Base-by-base conservation (phyloP, 2,888 invertebrate species). In the Xestia ashworthii region DNA sequence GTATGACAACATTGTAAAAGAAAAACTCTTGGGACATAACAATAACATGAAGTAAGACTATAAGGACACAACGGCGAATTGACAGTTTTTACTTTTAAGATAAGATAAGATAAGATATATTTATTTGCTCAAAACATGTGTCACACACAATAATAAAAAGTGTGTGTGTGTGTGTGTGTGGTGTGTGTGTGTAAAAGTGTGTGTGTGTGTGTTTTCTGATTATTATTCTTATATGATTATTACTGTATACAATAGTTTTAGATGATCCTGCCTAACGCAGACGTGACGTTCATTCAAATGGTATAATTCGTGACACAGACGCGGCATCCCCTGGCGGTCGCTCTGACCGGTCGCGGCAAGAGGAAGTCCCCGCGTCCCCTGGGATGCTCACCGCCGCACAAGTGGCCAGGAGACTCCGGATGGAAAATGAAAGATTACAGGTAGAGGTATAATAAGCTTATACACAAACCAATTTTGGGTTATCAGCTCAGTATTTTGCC, bases 351-450 rank as follows among this genome's bases (percentile, higher is more conserved):
- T 97, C 97, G 88, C 94, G 96, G 89, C 90, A 94, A 83, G 96
- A 96, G 76, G 96, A 96, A 81, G 93, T 95, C 58, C 95, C 97
- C 6, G 97, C 97, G 50, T 97, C 97, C 74, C 97, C 97, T 2
- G 97, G 95, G 91, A 97, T 96, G 92, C 95, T 97, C 84, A 96
- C 96, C 53, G 97, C 97, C 55, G 93, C 97, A 9, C 97, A 97
- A 83, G 96, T 97, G 77, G 97, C 97, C 14, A 97, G 98, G 71
- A 95, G 98, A 78, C 96, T 98, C 79, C 97, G 98, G 76, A 95
- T 97, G 87, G 98, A 98, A 92, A 98, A 98, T 93, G 98, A 98
- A 93, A 97, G 98, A 78, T 96, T 98, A 81, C 96, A 94, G 96
- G 96, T 96, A 92, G 50, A 83, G 78, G 69, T 84, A 87, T 80